Base-by-base conservation (phyloP, 1,140 invertebrate species). In the Helicoverpa zea region DNA sequence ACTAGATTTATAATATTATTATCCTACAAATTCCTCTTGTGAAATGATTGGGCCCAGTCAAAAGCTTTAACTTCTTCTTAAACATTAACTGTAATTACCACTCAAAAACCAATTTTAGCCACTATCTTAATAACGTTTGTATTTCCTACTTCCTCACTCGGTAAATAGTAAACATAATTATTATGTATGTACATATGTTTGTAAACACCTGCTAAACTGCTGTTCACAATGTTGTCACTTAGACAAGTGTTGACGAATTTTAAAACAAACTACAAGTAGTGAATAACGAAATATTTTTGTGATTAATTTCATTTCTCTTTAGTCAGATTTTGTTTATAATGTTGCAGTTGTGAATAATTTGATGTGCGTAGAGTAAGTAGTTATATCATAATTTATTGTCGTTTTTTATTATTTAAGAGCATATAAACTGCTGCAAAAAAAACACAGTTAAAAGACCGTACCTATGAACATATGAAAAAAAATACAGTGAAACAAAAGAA, bases 271-370 rank as follows among this genome's bases (percentile, higher is more conserved):
- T 30, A 5, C 2, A 35, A 35, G 7, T 9, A 18, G n/a, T 64
- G 61, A 64, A 64, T 64, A 64, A 64, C 30, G 30, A 64, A 68
- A 68, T 68, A 49, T 68, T 49, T 68, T 68, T 23, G 64, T 68
- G 16, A 68, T 68, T 49, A 49, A 64, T 35, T 63, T 13, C 5
- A 35, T 35, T 43, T 43, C 14, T 10, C 16, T 11, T 58, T 64
- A 35, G 30, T 64, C 61, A 64, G 61, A 64, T 64, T 64, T 64
- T 64, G 61, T 64, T 64, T 64, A 35, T 16, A 9, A n/a, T 43
- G 5, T 43, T 64, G 14, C 14, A 4, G n/a, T 30, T 43, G 30
- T 13, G 5, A n/a, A 30, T 35, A 11, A 35, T 63, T 13, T 30
- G 10, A 30, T 14, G 3, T 0, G 2, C 23, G 23, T 43, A 43